Conservation (phyloP, 2,797 vertebrate species). For the Passerculus sandwichensis region DNA sequence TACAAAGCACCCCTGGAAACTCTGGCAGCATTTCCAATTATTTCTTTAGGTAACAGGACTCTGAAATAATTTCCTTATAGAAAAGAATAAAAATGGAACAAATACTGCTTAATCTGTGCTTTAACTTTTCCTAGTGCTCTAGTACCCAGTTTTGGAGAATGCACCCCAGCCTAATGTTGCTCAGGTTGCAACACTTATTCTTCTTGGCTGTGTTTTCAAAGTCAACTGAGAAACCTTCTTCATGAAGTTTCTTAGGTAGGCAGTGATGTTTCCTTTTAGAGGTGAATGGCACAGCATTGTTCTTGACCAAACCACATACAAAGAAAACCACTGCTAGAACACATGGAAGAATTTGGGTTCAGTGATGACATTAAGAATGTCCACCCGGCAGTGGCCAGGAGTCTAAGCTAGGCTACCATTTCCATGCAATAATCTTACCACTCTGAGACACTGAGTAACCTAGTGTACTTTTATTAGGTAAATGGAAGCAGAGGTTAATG, state of each 20-base stretch:
- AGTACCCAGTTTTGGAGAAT: background rate
- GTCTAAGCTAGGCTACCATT: slow-evolving; percentile 4
- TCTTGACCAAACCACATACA: background rate
- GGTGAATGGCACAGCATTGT: background rate
- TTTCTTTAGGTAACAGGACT: background rate
- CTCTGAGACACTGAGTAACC: slow-evolving; percentile 44
- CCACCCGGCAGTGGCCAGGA: background rate
- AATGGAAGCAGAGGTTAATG: slow-evolving; percentile 59
- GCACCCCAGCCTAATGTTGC: background rate
- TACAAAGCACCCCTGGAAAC: background rate
- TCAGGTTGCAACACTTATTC: background rate
- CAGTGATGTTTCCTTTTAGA: background rate
- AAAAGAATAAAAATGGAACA: background rate
- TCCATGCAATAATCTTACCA: slow-evolving; percentile 48
- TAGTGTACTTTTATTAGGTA: slow-evolving; percentile 55
- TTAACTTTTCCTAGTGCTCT: background rate
- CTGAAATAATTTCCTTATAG: background rate
- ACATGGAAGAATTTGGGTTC: background rate
- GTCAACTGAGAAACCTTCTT: background rate
- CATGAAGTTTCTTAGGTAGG: background rate
- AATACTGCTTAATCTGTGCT: background rate
- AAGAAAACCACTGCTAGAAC: background rate
- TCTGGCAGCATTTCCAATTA: background rate
- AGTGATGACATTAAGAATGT: background rate
- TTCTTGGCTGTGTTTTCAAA: background rate